Evolutionary conservation across 2,888 invertebrate species (phyloP).

Genomic region (Keiferia lycopersicella): DNA sequence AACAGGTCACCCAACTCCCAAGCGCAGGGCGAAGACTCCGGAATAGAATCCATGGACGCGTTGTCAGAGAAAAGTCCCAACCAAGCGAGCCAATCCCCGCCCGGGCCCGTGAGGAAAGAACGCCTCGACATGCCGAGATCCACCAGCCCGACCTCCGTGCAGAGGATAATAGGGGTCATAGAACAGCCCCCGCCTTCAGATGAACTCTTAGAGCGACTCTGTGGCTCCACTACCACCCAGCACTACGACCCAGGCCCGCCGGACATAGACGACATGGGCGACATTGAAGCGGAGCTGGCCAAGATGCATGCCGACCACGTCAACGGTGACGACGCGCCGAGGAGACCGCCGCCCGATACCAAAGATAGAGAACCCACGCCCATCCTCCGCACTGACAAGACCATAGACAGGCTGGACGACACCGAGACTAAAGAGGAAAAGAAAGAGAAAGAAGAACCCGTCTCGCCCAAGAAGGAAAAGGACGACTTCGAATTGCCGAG

Average conservation of each 20-base stretch:
- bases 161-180: conserved; percentile 72
- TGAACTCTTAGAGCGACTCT: conserved; percentile 57
- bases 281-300: conserved; percentile 86
- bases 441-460: conserved; percentile 32
- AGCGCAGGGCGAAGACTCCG: conserved; percentile 92
- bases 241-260: conserved; percentile 63
- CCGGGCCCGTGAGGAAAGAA: conserved; percentile 71
- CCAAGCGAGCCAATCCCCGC: conserved; percentile 89
- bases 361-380: conserved; percentile 61
- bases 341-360: conserved; percentile 42
- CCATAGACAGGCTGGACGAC: conserved; percentile 31
- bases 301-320: conserved; percentile 82
- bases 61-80: conserved; percentile 95
- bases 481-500: conserved; percentile 84
- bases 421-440: conserved; percentile 32
- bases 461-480: conserved; percentile 50
- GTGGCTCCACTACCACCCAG: conserved; percentile 54
- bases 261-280: conserved; percentile 80
- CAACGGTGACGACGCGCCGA: conserved; percentile 61
- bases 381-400: conserved; percentile 44
- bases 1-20: conserved; percentile 75
- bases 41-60: conserved; percentile 96
- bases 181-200: conserved; percentile 59
- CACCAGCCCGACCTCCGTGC: conserved; percentile 69
- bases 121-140: conserved; percentile 70